Conservation (phyloP, 2,797 vertebrate species). For the Sebastes iracundus region DNA sequence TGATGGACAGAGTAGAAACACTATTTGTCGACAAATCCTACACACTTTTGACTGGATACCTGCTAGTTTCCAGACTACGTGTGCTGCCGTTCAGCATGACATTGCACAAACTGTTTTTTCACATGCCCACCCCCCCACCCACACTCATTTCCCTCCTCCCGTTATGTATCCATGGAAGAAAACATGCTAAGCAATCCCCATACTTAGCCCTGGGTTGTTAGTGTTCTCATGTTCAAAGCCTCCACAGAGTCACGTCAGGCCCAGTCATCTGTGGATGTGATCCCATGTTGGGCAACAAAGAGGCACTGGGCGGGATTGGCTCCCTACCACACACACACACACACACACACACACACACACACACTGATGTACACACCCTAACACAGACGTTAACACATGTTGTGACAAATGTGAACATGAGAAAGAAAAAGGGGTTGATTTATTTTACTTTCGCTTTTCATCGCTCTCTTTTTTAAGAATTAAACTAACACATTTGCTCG, state of each 20-base stretch:
- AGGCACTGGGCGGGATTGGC: conserved; percentile 33
- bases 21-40: not conserved
- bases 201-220: conserved; percentile 29
- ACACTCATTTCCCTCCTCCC: not conserved
- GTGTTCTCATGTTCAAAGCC: conserved; percentile 63
- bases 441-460: not conserved
- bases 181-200: conserved; percentile 37
- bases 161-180: conserved; percentile 25
- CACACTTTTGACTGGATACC: not conserved
- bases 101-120: not conserved
- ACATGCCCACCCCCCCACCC: not conserved
- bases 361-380: not conserved
- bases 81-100: conserved; percentile 6
- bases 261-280: conserved; percentile 44
- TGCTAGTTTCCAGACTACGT: not conserved
- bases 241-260: conserved; percentile 32
- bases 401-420: not conserved
- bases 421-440: not conserved
- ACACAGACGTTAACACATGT: not conserved
- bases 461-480: conserved; percentile 6
- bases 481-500: not conserved
- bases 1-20: not conserved
- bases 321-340: conserved; percentile 10
- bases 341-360: not conserved
- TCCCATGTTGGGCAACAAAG: conserved; percentile 65